phyloP scores from a whole-genome alignment of 2,797 vertebrate genomes.

The Thalassophryne amazonica region DNA sequence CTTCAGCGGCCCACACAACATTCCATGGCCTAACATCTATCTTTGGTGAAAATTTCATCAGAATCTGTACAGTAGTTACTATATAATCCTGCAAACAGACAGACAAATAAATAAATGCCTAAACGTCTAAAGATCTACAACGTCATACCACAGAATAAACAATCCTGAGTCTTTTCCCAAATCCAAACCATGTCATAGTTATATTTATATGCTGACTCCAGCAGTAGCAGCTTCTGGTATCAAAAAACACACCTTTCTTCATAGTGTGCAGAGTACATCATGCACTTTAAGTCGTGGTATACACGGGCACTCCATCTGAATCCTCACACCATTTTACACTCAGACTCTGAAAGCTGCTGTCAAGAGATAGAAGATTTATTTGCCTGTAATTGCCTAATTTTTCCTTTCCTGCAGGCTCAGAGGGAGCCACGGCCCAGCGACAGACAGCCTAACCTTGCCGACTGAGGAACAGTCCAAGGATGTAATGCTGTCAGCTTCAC shows the following conservation, averaged over 20 bases:
- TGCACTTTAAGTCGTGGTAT: conserved; percentile 50
- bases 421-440: conserved; percentile 59
- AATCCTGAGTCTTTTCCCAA: conserved; percentile 4
- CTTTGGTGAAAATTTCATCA: too few species aligned
- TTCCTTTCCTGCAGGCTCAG: conserved; percentile 65
- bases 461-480: conserved; percentile 72
- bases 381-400: conserved; percentile 79
- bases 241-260: conserved; percentile 34
- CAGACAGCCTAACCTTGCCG: conserved; percentile 73
- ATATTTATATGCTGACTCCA: conserved; percentile 25
- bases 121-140: not conserved
- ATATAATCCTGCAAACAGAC: too few species aligned
- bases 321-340: conserved; percentile 69
- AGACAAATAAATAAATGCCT: too few species aligned
- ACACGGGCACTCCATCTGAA: conserved; percentile 64
- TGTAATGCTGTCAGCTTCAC: conserved; percentile 74
- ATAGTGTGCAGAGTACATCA: conserved; percentile 47
- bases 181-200: conserved; percentile 28
- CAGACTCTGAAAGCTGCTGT: conserved; percentile 66
- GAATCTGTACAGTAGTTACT: too few species aligned
- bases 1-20: too few species aligned
- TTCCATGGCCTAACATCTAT: too few species aligned
- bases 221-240: conserved; percentile 15
- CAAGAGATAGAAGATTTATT: conserved; percentile 76
- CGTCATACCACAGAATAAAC: conserved; percentile 9